These are phyloP conservation scores for Chaetophractus vellerosus DNA, from an alignment of 2,797 vertebrate genomes.

Conservation along the genomic window DNA sequence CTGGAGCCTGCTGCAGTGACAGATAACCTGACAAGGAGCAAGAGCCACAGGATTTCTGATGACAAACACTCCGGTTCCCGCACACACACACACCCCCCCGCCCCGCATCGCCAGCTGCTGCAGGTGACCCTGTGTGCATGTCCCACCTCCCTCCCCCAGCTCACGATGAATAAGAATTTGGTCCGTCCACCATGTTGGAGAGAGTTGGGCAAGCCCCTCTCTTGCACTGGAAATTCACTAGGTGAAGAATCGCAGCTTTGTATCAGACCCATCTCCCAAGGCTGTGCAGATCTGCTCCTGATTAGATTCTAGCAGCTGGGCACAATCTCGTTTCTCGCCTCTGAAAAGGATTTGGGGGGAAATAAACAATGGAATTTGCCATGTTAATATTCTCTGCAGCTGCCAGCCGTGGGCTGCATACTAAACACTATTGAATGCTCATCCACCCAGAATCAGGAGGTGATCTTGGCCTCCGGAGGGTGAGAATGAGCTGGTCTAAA, in stretches of 20 bases:
- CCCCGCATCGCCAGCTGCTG: slow-evolving; percentile 77
- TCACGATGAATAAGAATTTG: slow-evolving; percentile 6
- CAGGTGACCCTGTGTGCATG: slow-evolving; percentile 43
- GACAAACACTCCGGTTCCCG: slow-evolving; percentile 80
- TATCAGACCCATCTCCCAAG: slow-evolving; percentile 40
- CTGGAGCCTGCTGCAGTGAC: slow-evolving; percentile 66
- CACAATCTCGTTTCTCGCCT: slow-evolving; percentile 63
- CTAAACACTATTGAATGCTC: not conserved
- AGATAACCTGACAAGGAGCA: slow-evolving; percentile 72
- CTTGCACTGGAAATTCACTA: slow-evolving; percentile 78
- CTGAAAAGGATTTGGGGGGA: slow-evolving; percentile 68
- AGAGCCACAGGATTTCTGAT: slow-evolving; percentile 58
- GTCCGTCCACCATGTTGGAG: not conserved
- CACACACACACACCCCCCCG: too few relatives aligned
- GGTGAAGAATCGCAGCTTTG: slow-evolving; percentile 74
- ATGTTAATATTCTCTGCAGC: slow-evolving; percentile 76
- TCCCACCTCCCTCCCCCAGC: not conserved
- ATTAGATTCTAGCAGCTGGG: slow-evolving; percentile 75
- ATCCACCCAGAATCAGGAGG: not conserved
- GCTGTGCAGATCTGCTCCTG: slow-evolving; percentile 77
- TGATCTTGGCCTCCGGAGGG: not conserved
- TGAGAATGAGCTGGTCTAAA: not conserved
- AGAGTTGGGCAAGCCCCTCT: slow-evolving; percentile 23
- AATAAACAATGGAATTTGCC: slow-evolving; percentile 69
- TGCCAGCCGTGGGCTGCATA: slow-evolving; percentile 35